A percentile compares a stretch with the other conserved stretches of the same genome.
phyloP scores from a whole-genome alignment of 2,797 vertebrate species.

The Xenopus petersii region DNA sequence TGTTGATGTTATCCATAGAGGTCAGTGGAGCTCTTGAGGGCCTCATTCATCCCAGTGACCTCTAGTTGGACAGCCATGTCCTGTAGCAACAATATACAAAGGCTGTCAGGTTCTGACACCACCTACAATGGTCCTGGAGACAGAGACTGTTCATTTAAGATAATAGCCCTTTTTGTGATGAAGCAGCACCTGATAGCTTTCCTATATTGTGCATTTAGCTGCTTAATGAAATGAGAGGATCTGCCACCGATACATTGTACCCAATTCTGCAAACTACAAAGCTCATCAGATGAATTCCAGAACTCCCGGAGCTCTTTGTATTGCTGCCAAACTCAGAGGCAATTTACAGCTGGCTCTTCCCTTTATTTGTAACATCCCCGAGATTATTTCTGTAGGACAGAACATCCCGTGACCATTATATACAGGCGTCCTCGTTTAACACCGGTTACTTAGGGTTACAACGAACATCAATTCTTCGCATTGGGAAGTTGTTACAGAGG shows the following conservation, averaged over 20 bases:
- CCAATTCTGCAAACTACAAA: constrained; percentile 14
- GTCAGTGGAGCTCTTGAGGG: too few species aligned
- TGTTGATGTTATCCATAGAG: too few species aligned
- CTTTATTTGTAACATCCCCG: constrained; percentile 2
- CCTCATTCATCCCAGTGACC: too few species aligned
- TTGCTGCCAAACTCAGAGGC: constrained; percentile 9
- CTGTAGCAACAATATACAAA: too few species aligned
- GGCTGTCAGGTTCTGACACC: too few species aligned
- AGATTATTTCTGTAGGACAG: constrained; percentile 15
- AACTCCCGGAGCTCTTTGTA: constrained; percentile 14
- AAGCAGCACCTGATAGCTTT: background rate
- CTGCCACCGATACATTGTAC: background rate
- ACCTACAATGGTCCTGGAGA: too few species aligned
- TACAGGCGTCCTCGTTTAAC: constrained; percentile 9
- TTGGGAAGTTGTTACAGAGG: background rate
- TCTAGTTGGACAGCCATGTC: too few species aligned
- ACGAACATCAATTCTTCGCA: constrained; percentile 1
- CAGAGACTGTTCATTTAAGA: background rate
- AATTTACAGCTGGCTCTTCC: background rate
- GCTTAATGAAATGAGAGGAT: constrained; percentile 6
- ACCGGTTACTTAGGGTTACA: constrained; percentile 5
- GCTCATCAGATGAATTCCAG: constrained; percentile 9
- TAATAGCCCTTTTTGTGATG: background rate
- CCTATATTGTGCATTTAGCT: background rate
- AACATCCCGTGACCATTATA: constrained; percentile 1